Base-by-base conservation (phyloP, 2,113 vertebrate genomes). In the Atherinomorus stipes region DNA sequence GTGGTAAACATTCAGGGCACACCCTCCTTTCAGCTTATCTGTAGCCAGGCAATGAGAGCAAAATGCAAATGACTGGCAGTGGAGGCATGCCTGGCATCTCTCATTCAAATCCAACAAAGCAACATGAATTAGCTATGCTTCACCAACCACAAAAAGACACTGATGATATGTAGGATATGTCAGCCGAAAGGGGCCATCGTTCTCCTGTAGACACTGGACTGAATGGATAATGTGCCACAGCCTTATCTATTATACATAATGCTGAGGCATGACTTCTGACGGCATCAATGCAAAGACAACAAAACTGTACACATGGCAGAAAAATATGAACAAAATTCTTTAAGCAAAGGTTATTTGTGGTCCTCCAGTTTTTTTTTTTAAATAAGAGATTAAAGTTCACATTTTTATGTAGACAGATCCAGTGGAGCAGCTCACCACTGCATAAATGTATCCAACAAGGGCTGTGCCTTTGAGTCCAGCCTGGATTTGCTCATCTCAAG, bases 41-140 rank as follows among this genome's bases (percentile, higher is more conserved):
- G 68, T 59, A 60, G 63, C 80, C 56, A 28, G 40, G 62, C 63
- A 71, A 58, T 60, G 84, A 76, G 72, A 73, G 86, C 61, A 71
- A 80, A 81, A 91, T 88, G 86, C 80, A 79, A 85, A 91, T 87
- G 72, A 78, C 64, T 80, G 58, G 56, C 71, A 76, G 71, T 85
- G 66, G 66, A 72, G 75, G 87, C 83, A 89, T 80, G 84, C 44
- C 59, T 81, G 85, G 88, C 80, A 87, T 91, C 70, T 80, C 76
- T 67, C 64, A 62, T 71, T 5, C 69, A 49, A 78, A 13, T 47
- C 64, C 50, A 71, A 87, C 87, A 90, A 82, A 88, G 74, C 74
- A 49, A 71, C 74, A 49, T 22, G 34, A 71, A 84, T 90, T 83
- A 85, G 69, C 76, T 76, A 66, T 42, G 83, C 75, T 65, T 63